Percentiles rank a stretch among this genome's conserved stretches.
phyloP scores from a whole-genome alignment of 2,113 vertebrate genomes.

The Neogobius melanostomus region DNA sequence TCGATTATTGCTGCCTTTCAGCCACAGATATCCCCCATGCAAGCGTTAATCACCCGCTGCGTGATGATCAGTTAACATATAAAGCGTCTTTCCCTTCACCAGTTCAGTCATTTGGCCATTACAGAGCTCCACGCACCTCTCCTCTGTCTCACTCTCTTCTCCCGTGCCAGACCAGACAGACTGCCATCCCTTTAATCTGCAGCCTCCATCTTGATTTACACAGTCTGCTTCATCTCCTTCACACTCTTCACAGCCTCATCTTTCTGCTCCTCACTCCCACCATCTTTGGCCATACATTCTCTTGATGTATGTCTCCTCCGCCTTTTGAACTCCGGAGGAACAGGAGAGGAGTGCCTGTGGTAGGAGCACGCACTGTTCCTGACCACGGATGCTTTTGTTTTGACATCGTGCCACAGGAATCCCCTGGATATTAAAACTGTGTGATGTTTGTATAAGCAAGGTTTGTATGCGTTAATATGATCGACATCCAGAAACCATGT shows the following conservation, averaged over 20 bases:
- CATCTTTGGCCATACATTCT: constrained; percentile 27
- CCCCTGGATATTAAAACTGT: too few species aligned
- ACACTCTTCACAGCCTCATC: constrained; percentile 36
- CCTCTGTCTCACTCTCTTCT: constrained; percentile 16
- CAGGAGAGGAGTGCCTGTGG: constrained; percentile 25
- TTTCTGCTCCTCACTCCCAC: constrained; percentile 23
- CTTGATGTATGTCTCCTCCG: constrained; percentile 46
- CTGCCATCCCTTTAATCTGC: constrained; percentile 54
- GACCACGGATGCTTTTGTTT: constrained; percentile 14
- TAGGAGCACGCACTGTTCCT: constrained; percentile 22
- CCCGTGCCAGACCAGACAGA: constrained; percentile 49
- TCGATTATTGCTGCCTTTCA: background rate
- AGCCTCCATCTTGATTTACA: constrained; percentile 58
- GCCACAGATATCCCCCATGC: background rate
- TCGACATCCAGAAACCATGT: too few species aligned
- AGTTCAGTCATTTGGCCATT: constrained; percentile 47
- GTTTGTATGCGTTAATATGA: too few species aligned
- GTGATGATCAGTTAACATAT: background rate
- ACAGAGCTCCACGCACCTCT: constrained; percentile 46
- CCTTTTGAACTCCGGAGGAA: constrained; percentile 22
- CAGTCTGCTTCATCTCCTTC: constrained; percentile 61
- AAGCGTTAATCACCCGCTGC: background rate
- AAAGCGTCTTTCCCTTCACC: constrained; percentile 17
- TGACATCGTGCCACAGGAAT: too few species aligned
- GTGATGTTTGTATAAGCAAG: too few species aligned